Evolutionary conservation across 2,797 vertebrate species (phyloP).

Genomic region (Sebastes glaucus): DNA sequence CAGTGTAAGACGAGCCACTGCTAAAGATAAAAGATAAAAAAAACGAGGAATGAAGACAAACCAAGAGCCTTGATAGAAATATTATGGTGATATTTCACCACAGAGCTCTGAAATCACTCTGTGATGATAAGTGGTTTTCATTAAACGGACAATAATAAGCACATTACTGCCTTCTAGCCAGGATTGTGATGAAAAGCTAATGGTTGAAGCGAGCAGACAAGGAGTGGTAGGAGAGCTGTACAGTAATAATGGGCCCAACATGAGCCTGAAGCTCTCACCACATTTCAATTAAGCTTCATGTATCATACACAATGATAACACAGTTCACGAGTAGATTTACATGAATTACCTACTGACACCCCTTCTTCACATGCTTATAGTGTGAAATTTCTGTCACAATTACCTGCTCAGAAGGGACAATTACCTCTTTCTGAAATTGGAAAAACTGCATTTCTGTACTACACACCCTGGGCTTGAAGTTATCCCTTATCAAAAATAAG

Average conservation of each 20-base stretch:
- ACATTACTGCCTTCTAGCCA: constrained; percentile 36
- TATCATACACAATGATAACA: neutral
- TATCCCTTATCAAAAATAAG: neutral
- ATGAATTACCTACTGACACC: neutral
- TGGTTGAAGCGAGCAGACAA: neutral
- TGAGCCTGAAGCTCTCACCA: constrained; percentile 12
- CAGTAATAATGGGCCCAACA: constrained; percentile 4
- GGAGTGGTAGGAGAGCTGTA: neutral
- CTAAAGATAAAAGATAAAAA: neutral
- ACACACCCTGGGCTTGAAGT: neutral
- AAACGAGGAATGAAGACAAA: neutral
- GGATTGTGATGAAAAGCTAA: neutral
- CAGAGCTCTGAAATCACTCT: neutral
- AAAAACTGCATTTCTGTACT: neutral
- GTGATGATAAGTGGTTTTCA: constrained; percentile 6
- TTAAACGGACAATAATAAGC: neutral
- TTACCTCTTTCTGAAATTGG: neutral
- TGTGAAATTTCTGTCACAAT: neutral
- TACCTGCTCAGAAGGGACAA: neutral
- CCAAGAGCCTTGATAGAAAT: neutral
- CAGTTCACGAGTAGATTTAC: neutral
- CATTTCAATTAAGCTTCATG: constrained; percentile 14
- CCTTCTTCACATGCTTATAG: neutral
- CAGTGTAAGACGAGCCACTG: neutral
- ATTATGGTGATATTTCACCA: neutral